Percentiles rank a stretch among this genome's conserved stretches.
Conservation (phyloP, 2,113 vertebrate genomes). For the Pampusana beccarii region DNA sequence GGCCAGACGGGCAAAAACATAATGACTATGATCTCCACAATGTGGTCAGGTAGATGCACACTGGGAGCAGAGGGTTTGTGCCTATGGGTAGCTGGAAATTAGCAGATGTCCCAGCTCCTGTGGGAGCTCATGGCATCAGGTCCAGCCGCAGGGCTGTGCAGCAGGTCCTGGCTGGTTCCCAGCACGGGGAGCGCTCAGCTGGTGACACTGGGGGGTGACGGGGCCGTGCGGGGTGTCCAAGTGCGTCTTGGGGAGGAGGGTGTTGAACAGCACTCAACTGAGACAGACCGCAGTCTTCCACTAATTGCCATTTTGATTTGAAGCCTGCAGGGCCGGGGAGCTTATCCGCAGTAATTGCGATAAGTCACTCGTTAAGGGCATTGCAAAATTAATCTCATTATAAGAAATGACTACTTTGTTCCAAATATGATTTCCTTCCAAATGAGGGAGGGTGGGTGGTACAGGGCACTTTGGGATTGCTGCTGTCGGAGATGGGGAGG, state of each 20-base stretch:
- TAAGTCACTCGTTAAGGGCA: conserved; percentile 34
- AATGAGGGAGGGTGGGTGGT: neutral
- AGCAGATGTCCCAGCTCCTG: neutral
- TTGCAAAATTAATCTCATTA: conserved; percentile 60
- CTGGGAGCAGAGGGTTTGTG: neutral
- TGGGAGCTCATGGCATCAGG: neutral
- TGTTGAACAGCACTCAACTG: neutral
- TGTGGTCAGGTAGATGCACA: neutral
- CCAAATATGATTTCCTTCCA: neutral
- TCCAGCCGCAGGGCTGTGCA: too few relatives aligned
- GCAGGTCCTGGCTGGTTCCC: neutral
- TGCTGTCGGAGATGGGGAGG: neutral
- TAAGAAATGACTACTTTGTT: conserved; percentile 4
- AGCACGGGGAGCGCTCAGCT: neutral
- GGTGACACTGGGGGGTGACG: neutral
- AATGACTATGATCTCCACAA: neutral
- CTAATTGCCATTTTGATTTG: neutral
- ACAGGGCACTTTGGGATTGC: neutral
- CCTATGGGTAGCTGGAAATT: neutral
- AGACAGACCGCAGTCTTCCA: neutral
- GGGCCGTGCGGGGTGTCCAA: neutral
- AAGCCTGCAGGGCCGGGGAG: conserved; percentile 14
- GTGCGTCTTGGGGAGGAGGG: neutral
- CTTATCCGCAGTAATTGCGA: neutral
- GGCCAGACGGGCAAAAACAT: neutral